phyloP scores from a whole-genome alignment of 2,888 invertebrate genomes.

The Drosophila subquinaria region DNA sequence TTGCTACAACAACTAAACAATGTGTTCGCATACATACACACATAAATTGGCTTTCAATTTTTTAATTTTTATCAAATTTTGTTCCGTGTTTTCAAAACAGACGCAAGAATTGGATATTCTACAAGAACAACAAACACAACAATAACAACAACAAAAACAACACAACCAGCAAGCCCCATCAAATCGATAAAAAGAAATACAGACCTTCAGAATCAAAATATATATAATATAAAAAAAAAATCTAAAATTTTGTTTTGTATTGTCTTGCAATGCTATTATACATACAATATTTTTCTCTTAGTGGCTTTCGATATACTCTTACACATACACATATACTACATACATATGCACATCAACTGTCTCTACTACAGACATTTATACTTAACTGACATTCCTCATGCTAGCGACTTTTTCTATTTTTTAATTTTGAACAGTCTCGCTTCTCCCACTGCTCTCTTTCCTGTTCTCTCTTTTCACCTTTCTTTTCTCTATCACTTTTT shows the following conservation, averaged over 20 bases:
- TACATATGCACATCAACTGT: neutral
- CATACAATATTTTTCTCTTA: neutral
- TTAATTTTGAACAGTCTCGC: neutral
- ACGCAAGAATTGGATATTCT: slow-evolving; percentile 49
- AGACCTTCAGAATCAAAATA: neutral
- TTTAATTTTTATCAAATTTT: slow-evolving; percentile 44
- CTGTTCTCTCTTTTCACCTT: neutral
- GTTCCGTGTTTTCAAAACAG: slow-evolving; percentile 51
- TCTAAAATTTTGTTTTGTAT: neutral
- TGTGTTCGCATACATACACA: neutral
- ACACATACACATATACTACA: neutral
- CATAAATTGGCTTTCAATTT: slow-evolving; percentile 23
- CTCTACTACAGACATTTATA: neutral
- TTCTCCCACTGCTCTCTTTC: neutral
- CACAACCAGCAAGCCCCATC: slow-evolving; percentile 14
- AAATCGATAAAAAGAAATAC: neutral
- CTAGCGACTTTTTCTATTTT: neutral
- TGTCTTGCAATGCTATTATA: slow-evolving; percentile 3
- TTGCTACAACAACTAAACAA: slow-evolving; percentile 72
- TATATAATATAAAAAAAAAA: neutral
- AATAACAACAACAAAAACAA: slow-evolving; percentile 30
- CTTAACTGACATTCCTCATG: neutral
- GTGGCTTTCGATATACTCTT: slow-evolving; percentile 5
- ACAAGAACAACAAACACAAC: slow-evolving; percentile 33
- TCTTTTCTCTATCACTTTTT: neutral